These are phyloP conservation scores for Aporophyla nigra DNA, from an alignment of 2,888 invertebrate genomes.

Conservation along the genomic window DNA sequence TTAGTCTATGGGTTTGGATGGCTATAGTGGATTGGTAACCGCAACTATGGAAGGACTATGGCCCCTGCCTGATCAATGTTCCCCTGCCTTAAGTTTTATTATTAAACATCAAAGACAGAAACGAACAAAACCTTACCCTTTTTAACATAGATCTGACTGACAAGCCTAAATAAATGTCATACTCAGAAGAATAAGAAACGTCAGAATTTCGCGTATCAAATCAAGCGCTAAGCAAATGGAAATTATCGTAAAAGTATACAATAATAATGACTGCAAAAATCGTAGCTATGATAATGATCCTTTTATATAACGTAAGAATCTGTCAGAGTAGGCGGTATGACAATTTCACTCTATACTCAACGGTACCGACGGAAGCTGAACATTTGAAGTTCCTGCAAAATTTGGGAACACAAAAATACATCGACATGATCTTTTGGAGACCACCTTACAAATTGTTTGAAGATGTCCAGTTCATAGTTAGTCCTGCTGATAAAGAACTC, in stretches of 20 bases:
- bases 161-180: slow-evolving; percentile 18
- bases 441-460: slow-evolving; percentile 76
- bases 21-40: no score
- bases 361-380: slow-evolving; percentile 69
- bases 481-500: slow-evolving; percentile 69
- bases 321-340: slow-evolving; percentile 74
- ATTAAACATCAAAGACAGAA: no score
- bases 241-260: slow-evolving; percentile 42
- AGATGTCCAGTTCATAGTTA: slow-evolving; percentile 78
- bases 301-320: slow-evolving; percentile 69
- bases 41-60: no score
- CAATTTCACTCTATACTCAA: slow-evolving; percentile 73
- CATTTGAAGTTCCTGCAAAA: slow-evolving; percentile 81
- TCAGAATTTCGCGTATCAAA: slow-evolving; percentile 23
- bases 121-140: slow-evolving; percentile 22
- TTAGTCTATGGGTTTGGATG: no score
- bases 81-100: no score
- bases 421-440: slow-evolving; percentile 80
- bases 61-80: no score
- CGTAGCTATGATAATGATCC: slow-evolving; percentile 70
- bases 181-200: slow-evolving; percentile 27
- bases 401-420: slow-evolving; percentile 75
- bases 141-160: not conserved
- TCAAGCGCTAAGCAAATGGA: slow-evolving; percentile 24
- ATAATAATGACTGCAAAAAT: slow-evolving; percentile 74